Evolutionary conservation across 2,888 invertebrate genomes (phyloP), one percentile per base, ranked within the genome.

Genomic region (Tinea semifulvella): DNA sequence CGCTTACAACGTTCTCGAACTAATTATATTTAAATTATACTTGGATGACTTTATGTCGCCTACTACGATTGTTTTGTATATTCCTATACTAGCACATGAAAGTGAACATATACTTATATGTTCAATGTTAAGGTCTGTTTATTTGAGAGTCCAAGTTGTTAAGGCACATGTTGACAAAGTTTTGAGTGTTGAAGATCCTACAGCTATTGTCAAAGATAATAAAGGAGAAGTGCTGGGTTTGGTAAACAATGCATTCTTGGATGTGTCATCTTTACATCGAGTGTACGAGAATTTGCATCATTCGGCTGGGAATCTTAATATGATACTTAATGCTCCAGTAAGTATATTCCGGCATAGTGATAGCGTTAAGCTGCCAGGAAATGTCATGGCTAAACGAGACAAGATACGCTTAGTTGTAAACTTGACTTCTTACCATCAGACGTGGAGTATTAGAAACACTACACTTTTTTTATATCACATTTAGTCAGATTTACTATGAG

Each of bases 251-350:
- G 51, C 49, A 7, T 48, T 54, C 28, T 55, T 68, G n/a, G 61
- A 68, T 49, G 57, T 65, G 19, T 58, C 50, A 50, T 57, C 65
- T 27, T 52, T 71, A 47, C 69, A 74, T 47, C 57, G 54, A 49
- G 58, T 58, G 7, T 75, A 73, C 49, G 74, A 71, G 48, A 51
- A 61, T 43, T 54, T 75, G 47, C 64, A 74, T 50, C 62, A 63
- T 48, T 69, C 66, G 50, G 59, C 70, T 1, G 58, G 61, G 38
- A 57, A 66, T 52, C 58, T 75, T 1, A 73, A 69, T 50, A 56
- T 56, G 10, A 51, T 66, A n/a, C 69, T 75, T 63, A 63, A 60
- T 54, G 54, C 72, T 19, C 63, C 69, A 56, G 74, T 76, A 60
- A 55, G 40, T 40, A 3, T n/a, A n/a, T n/a, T n/a, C n/a, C n/a